These are phyloP conservation scores for Phoxinus phoxinus DNA, from an alignment of 2,113 vertebrate species.

Conservation along the genomic window DNA sequence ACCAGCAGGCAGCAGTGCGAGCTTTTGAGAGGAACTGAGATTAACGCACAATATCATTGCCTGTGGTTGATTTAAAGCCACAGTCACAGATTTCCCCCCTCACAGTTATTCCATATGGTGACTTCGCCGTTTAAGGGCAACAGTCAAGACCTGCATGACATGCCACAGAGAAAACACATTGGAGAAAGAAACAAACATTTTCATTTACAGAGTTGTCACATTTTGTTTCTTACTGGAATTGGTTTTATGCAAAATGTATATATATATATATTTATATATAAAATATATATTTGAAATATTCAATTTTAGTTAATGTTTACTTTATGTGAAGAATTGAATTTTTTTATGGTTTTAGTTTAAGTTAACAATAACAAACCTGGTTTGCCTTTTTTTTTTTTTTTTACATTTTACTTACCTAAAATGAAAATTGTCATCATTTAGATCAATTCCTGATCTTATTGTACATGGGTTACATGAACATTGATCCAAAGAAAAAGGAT, in stretches of 20 bases:
- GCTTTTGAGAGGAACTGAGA: conserved; percentile 17
- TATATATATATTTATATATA: no score
- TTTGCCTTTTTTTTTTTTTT: no score
- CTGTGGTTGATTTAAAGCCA: conserved; percentile 22
- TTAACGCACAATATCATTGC: conserved; percentile 11
- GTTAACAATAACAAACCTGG: no score
- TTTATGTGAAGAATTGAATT: no score
- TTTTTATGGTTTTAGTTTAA: background rate
- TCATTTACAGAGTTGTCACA: background rate
- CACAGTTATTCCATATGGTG: conserved; percentile 39
- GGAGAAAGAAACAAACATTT: background rate
- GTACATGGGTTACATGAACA: background rate
- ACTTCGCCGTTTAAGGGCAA: background rate
- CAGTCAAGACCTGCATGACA: background rate
- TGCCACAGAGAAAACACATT: background rate
- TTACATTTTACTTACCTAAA: no score
- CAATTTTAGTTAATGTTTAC: no score
- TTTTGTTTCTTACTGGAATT: background rate
- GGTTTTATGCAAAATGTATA: background rate
- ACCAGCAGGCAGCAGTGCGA: conserved; percentile 25
- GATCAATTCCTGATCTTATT: background rate
- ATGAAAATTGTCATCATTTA: background rate
- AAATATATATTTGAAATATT: no score
- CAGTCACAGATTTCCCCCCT: background rate
- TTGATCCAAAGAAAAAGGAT: background rate